These are phyloP conservation scores for Helleia helle DNA, from an alignment of 2,888 invertebrate genomes.

Conservation along the genomic window DNA sequence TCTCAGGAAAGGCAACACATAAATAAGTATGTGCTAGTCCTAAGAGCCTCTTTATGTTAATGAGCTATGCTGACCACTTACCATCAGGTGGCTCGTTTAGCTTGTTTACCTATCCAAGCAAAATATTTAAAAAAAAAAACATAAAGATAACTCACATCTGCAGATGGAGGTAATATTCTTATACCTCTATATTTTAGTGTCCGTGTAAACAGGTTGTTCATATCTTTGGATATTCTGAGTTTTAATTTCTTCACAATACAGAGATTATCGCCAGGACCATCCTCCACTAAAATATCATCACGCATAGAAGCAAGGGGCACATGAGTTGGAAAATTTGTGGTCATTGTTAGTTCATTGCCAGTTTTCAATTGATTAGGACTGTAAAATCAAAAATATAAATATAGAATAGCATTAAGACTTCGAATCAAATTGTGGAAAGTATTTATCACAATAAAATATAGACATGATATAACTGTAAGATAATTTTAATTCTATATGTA, in stretches of 20 bases:
- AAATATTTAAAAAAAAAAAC: too few species aligned
- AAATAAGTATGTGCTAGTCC: too few species aligned
- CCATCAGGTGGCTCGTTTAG: too few species aligned
- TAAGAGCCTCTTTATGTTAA: too few species aligned
- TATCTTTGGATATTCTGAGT: conserved; percentile 30
- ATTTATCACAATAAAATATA: too few species aligned
- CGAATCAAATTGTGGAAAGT: too few species aligned
- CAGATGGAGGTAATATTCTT: conserved; percentile 24
- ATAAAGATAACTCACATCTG: conserved; percentile 12
- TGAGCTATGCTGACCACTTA: too few species aligned
- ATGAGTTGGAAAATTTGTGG: conserved; percentile 27
- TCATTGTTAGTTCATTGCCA: conserved; percentile 39
- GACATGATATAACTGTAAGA: too few species aligned
- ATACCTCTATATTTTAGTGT: conserved; percentile 48
- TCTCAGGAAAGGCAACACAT: too few species aligned
- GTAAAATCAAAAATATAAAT: conserved; percentile 20
- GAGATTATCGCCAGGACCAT: conserved; percentile 24
- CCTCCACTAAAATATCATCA: conserved; percentile 10
- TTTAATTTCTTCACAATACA: conserved; percentile 34
- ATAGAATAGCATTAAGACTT: neutral
- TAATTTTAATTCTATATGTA: too few species aligned
- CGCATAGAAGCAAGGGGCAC: conserved; percentile 24
- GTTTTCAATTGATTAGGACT: conserved; percentile 42
- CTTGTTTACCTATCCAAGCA: too few species aligned
- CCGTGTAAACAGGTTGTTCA: conserved; percentile 27